Base-by-base conservation (phyloP, 1,140 invertebrate species). In the Mactra quadrangularis region DNA sequence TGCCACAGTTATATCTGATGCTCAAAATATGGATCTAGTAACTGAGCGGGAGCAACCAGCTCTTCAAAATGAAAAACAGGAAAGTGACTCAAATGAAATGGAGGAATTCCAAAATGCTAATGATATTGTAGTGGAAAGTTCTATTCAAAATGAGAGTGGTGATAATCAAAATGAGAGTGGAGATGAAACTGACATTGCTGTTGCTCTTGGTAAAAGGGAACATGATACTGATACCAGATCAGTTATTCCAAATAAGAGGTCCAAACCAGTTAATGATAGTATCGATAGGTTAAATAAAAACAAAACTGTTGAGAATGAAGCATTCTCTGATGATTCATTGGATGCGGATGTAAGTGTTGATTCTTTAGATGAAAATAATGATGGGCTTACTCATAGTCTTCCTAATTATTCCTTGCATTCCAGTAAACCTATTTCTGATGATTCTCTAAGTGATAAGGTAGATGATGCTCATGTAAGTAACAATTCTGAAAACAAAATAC, bases 271-370 rank as follows among this genome's bases (percentile, higher is more conserved):
- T 45, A 47, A 11, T 11, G 45, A 47, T 7, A 35, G 59, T 62
- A 35, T 35, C 22, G 33, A 15, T 35, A 62, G 19, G 3, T 27
- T n/a, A 1, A 25, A 45, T 50, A 25, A 47, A 52, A 62, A 29
- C 25, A 19, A 38, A 3, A 27, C 50, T 19, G 45, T 22, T 45
- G 60, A 76, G 7, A 52, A 72, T 47, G 76, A 66, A 19, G 71
- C 47, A 25, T 84, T 71, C 62, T 85, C 84, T 55, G 76, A 77
- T 25, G 86, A 87, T 82, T 87, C 86, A 57, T 72, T 87, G n/a
- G 77, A 85, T 82, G 47, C 52, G 4, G 60, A 83, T 45, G 38
- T 81, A 3, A 81, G 77, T 60, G 29, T 62, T 68, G 77, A 81
- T 68, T 81, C 77, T n/a, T 81, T 81, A 81, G 77, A 81, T 6